Percentiles rank a stretch among this genome's conserved stretches.
Conservation (phyloP, 2,113 vertebrate species). For the Pomatostomus ruficeps region DNA sequence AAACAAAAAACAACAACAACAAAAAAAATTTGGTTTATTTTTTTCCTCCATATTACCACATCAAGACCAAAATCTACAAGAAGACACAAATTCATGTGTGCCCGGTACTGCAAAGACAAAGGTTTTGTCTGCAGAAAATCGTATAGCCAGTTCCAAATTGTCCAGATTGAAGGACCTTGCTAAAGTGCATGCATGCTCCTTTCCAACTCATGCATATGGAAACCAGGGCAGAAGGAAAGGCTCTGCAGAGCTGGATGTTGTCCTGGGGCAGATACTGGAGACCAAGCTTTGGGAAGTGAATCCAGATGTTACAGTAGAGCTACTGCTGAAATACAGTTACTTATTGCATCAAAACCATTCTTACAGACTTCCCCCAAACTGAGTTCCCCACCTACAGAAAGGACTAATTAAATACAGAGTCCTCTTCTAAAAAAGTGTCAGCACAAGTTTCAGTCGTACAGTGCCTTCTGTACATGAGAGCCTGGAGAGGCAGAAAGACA, state of each 20-base stretch:
- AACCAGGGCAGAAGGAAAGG: background rate
- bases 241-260: background rate
- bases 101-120: background rate
- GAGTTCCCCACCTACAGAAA: background rate
- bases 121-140: background rate
- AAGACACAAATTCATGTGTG: background rate
- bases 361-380: background rate
- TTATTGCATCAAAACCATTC: background rate
- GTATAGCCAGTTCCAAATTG: background rate
- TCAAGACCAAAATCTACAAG: background rate
- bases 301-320: background rate
- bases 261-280: background rate
- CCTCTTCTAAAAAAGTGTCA: background rate
- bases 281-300: background rate
- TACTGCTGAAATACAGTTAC: background rate
- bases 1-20: background rate
- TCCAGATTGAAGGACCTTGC: background rate
- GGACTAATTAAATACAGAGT: background rate
- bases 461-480: background rate
- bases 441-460: background rate
- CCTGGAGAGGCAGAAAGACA: background rate
- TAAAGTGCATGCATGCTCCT: background rate
- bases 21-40: accelerated
- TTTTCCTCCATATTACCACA: background rate
- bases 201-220: background rate